Conservation (phyloP, 2,888 invertebrate species). For the Magallana nippona region DNA sequence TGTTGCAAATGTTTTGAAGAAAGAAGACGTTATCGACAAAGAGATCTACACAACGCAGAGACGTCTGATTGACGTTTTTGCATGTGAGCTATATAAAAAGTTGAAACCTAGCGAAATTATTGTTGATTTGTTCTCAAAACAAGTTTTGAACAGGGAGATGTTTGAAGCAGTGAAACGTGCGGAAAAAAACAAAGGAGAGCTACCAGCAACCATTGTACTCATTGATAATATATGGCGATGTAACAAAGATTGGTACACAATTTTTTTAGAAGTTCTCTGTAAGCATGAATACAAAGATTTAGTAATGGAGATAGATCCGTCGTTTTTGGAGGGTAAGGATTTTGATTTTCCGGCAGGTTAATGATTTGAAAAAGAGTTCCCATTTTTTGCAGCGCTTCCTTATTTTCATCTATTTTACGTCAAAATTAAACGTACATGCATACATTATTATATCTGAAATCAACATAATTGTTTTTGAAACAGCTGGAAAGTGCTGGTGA, state of each 20-base stretch:
- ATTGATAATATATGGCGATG: slow-evolving; percentile 19
- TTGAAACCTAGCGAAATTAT: slow-evolving; percentile 10
- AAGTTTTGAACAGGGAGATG: background rate
- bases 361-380: background rate
- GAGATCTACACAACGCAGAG: background rate
- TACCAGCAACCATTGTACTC: background rate
- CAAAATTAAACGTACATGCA: background rate
- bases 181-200: background rate
- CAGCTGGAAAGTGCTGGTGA: too few relatives aligned
- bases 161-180: background rate
- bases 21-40: background rate
- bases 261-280: background rate
- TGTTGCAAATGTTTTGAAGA: background rate
- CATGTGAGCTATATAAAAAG: background rate
- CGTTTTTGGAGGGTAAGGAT: slow-evolving; percentile 3
- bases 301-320: background rate
- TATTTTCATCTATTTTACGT: background rate
- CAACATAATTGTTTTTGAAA: too few relatives aligned
- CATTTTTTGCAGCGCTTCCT: too few relatives aligned
- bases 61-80: slow-evolving; percentile 12
- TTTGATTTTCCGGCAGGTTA: background rate
- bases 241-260: background rate
- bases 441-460: too few relatives aligned
- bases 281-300: background rate
- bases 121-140: background rate